Evolutionary conservation across 2,113 vertebrate genomes (phyloP).

Genomic region (cat (Felis catus)): F.catus_Fca126_mat1.0 CM031419.1:85496001-85496500

Average conservation of each 20-base stretch:
- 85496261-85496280: neutral
- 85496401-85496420: neutral
- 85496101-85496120: too few species aligned
- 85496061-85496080: too few species aligned
- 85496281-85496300: neutral
- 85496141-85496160: too few species aligned
- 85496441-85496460: neutral
- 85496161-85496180: too few species aligned
- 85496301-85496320: neutral
- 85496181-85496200: too few species aligned
- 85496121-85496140: too few species aligned
- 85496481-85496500: neutral
- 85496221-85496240: neutral
- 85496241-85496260: neutral
- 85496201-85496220: too few species aligned
- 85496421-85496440: slow-evolving; percentile 36
- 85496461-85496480: neutral
- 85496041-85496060: too few species aligned
- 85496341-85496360: neutral
- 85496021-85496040: too few species aligned
- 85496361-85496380: neutral
- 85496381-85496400: neutral
- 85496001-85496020: too few species aligned
- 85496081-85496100: too few species aligned
- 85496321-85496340: neutral